These are phyloP conservation scores for Daktulosphaira vitifoliae DNA, from an alignment of 1,140 invertebrate genomes.

Conservation along the genomic window DNA sequence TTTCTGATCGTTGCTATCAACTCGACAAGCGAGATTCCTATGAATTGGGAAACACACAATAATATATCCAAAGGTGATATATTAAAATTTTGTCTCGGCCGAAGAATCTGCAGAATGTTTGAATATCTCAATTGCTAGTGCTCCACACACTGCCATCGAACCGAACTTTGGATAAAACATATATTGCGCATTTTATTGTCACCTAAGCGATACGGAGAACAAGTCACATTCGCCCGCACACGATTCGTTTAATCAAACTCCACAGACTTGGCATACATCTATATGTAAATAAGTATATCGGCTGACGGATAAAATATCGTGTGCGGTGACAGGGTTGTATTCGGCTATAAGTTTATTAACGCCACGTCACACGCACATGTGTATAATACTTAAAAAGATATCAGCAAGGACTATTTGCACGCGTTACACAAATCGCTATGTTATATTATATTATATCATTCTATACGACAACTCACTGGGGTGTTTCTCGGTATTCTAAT, in stretches of 20 bases:
- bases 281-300: too few species aligned
- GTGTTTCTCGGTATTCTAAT: too few species aligned
- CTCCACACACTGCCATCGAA: neutral
- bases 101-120: constrained; percentile 30
- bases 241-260: constrained; percentile 26
- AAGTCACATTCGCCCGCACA: neutral
- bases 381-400: too few species aligned
- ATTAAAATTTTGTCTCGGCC: constrained; percentile 27
- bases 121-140: constrained; percentile 13
- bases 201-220: constrained; percentile 5
- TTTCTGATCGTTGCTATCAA: too few species aligned
- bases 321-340: too few species aligned
- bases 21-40: constrained; percentile 1
- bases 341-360: too few species aligned
- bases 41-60: neutral
- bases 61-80: constrained; percentile 24
- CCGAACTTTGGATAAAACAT: constrained; percentile 27
- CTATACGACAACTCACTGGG: too few species aligned
- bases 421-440: too few species aligned
- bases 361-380: too few species aligned
- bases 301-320: neutral
- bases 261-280: neutral
- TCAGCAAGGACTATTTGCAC: too few species aligned
- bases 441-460: too few species aligned
- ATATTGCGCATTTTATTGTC: constrained; percentile 32